phyloP scores from a whole-genome alignment of 2,797 vertebrate genomes.

The Remorina albescens region DNA sequence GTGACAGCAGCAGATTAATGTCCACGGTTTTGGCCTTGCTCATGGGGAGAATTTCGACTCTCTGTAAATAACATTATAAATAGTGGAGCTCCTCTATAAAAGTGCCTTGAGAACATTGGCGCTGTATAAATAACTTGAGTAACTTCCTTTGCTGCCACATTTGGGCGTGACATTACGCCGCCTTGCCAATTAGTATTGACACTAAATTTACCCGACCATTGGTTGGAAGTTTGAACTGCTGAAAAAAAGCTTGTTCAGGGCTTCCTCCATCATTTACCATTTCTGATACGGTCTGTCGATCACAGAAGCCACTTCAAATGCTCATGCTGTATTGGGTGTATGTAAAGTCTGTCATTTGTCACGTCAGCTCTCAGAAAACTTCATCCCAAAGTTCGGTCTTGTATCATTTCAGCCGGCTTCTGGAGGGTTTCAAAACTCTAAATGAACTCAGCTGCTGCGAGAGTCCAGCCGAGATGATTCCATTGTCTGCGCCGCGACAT shows the following conservation, averaged over 20 bases:
- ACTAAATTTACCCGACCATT: no score
- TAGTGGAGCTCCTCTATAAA: background rate
- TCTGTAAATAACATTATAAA: background rate
- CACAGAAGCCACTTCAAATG: no score
- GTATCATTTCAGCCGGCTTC: constrained; percentile 8
- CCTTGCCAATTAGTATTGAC: no score
- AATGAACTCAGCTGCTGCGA: constrained; percentile 17
- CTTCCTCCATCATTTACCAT: no score
- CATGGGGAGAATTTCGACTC: background rate
- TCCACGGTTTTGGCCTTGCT: background rate
- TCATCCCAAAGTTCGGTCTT: background rate
- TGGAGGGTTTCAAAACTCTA: constrained; percentile 21
- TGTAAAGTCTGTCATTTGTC: no score
- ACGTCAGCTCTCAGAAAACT: constrained; percentile 11
- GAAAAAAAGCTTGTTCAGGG: no score
- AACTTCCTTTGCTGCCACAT: no score
- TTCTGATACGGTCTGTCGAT: no score
- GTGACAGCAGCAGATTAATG: background rate
- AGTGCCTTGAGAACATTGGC: background rate
- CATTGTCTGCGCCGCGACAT: constrained; percentile 24
- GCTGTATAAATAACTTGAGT: background rate
- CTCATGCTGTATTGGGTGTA: no score
- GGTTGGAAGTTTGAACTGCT: no score
- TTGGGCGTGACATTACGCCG: no score
- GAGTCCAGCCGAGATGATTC: constrained; percentile 28